Percentiles rank a stretch among this genome's conserved stretches.
Evolutionary conservation across 2,888 invertebrate genomes (phyloP).

Genomic region (Morpho deidamia): DNA sequence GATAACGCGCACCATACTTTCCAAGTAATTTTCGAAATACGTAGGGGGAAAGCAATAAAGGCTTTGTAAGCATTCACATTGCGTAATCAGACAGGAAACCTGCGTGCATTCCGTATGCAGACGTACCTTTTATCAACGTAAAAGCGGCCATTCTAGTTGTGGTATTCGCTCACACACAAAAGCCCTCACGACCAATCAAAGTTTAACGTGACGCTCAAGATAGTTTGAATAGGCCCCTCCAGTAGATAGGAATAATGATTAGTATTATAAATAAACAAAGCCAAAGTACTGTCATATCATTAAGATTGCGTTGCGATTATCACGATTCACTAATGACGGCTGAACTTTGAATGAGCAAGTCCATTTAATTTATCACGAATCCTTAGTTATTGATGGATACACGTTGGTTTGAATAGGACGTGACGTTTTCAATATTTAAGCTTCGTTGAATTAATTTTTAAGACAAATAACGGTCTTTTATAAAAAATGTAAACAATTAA

Average conservation of each 20-base stretch:
- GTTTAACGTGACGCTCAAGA: conserved; percentile 27
- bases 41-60: not conserved
- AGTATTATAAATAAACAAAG: conserved; percentile 25
- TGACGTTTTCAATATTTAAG: too few species aligned
- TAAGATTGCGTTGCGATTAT: conserved; percentile 3
- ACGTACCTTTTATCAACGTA: conserved; percentile 4
- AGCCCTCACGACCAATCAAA: conserved; percentile 18
- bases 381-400: not conserved
- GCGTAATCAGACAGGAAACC: conserved; percentile 1
- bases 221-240: conserved; percentile 42
- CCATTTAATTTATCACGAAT: not conserved
- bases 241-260: conserved; percentile 27
- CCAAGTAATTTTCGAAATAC: too few species aligned
- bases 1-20: too few species aligned
- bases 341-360: not conserved
- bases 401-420: too few species aligned
- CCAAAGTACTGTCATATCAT: conserved; percentile 34
- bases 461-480: too few species aligned
- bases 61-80: not conserved
- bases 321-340: conserved; percentile 7
- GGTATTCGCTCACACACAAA: conserved; percentile 11
- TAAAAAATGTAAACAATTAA: too few species aligned
- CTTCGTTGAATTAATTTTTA: too few species aligned
- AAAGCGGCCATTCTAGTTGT: not conserved
- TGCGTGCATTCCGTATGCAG: not conserved